Base-by-base conservation (phyloP, 2,113 vertebrate species). In the Chloropsis cyanopogon region DNA sequence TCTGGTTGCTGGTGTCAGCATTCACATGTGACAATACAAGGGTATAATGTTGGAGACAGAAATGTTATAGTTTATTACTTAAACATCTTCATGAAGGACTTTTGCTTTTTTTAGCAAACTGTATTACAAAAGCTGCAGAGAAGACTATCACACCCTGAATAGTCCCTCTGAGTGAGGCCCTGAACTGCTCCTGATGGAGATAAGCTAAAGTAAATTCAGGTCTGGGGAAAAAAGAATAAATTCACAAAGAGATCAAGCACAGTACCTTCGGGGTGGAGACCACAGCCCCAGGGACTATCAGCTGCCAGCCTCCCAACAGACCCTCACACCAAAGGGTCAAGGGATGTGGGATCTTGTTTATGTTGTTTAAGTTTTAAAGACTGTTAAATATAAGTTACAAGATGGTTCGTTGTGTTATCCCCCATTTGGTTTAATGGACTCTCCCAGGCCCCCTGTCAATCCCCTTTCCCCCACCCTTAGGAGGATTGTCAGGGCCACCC, bases 21-120 rank as follows among this genome's bases (percentile, higher is more conserved):
- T 47, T 75, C 23, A 33, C 9, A 20, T 47, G 10, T 6, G 4
- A 60, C 12, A 70, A 47, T 11, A 19, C 4, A 41, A 49, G 5
- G 21, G 8, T 18, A 25, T 29, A 25, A n/a, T 0, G 52, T 3
- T 33, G 42, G 29, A 81, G 28, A 39, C 2, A 0, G 64, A 57
- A 68, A 14, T 39, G 8, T 26, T 39, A 22, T 22, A 4, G 9
- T 39, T 47, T 26, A 49, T 49, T 23, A 22, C 29, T 33, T 25
- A 49, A 69, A 14, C 13, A 21, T 26, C n/a, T 41, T 49, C 9
- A 22, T 49, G 5, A 41, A 81, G 9, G 11, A 26, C 11, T 57
- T 57, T 26, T 33, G 8, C 22, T 22, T 57, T 2, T 47, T 39
- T 26, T 39, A 57, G 13, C 21, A 39, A 47, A 33, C 42, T 26